Evolutionary conservation across 2,888 invertebrate genomes (phyloP).

Genomic region (Drosophila subquinaria): DNA sequence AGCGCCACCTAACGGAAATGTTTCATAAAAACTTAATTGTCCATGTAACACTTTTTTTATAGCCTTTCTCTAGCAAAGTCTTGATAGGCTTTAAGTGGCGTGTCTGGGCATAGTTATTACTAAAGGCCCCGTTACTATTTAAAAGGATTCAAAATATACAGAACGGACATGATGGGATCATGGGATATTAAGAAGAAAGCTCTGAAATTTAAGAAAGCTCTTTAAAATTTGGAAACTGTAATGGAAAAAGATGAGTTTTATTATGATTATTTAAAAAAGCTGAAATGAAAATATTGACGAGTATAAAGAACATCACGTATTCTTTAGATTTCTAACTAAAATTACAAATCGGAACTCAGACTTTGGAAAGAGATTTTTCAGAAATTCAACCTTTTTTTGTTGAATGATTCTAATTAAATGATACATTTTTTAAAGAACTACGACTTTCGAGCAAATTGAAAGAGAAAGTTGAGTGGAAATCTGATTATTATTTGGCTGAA

Average conservation of each 20-base stretch:
- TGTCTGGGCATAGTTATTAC: constrained; percentile 39
- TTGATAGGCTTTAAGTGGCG: constrained; percentile 58
- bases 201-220: too few species aligned
- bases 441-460: background rate
- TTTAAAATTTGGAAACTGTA: too few species aligned
- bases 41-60: constrained; percentile 80
- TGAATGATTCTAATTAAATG: background rate
- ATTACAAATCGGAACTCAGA: too few species aligned
- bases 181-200: too few species aligned
- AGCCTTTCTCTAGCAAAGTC: constrained; percentile 46
- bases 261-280: background rate
- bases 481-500: background rate
- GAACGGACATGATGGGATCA: background rate
- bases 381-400: too few species aligned
- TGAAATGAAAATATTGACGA: too few species aligned
- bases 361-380: too few species aligned
- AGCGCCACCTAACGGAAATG: constrained; percentile 81
- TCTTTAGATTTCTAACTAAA: too few species aligned
- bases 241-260: too few species aligned
- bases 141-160: background rate
- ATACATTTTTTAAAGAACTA: background rate
- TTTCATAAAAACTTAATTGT: constrained; percentile 83
- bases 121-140: constrained; percentile 25
- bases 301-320: too few species aligned
- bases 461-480: background rate